phyloP scores from a whole-genome alignment of 2,888 invertebrate species.

The Tribolium freemani region DNA sequence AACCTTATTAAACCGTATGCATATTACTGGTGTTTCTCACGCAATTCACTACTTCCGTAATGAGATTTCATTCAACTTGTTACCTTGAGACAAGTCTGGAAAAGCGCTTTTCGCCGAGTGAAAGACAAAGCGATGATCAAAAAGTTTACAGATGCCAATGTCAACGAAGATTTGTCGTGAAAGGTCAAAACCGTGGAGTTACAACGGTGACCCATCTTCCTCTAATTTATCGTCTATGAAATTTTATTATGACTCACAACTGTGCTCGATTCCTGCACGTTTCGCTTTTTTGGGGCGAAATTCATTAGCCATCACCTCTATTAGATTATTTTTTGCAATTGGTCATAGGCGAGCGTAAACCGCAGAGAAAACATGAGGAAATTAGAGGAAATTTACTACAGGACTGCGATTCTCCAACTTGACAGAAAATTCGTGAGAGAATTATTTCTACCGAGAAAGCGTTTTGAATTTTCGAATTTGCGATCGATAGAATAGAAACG shows the following conservation, averaged over 20 bases:
- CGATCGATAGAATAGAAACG: no score
- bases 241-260: constrained; percentile 4
- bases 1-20: constrained; percentile 35
- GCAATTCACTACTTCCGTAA: constrained; percentile 37
- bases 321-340: no score
- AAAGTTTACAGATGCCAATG: constrained; percentile 31
- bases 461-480: no score
- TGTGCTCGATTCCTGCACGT: not conserved
- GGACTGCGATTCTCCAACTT: no score
- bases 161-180: constrained; percentile 36
- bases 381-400: no score
- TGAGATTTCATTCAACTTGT: constrained; percentile 24
- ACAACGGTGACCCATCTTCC: constrained; percentile 9
- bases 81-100: not conserved
- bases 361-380: no score
- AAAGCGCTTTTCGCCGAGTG: not conserved
- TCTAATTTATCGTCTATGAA: not conserved
- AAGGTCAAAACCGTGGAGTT: constrained; percentile 38
- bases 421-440: no score
- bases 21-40: constrained; percentile 39
- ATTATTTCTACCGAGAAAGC: no score
- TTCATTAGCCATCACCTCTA: no score
- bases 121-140: not conserved
- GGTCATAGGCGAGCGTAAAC: no score
- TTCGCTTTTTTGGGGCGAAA: no score